Conservation (phyloP, 1,140 invertebrate genomes). For the roundworm (Caenorhabditis elegans) region DNA sequence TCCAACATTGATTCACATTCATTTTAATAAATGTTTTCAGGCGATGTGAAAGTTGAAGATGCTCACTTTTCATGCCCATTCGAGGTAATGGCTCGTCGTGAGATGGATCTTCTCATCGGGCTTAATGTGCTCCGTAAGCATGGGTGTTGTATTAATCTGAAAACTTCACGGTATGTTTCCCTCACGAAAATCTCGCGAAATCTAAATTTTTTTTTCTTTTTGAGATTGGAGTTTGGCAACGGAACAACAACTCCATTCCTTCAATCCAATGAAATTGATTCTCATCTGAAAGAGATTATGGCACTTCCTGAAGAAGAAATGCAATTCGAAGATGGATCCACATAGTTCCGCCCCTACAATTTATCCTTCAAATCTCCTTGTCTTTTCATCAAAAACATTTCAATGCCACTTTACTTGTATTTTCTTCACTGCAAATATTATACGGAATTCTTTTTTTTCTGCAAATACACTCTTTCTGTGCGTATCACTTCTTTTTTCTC, state of each 20-base stretch:
- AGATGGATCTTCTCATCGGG: slow-evolving; percentile 96
- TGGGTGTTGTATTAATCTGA: slow-evolving; percentile 87
- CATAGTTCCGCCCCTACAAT: no score
- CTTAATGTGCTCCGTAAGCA: slow-evolving; percentile 95
- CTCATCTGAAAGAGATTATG: slow-evolving; percentile 17
- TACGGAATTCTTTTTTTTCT: no score
- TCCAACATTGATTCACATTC: not conserved
- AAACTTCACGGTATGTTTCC: slow-evolving; percentile 66
- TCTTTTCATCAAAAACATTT: no score
- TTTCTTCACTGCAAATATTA: no score
- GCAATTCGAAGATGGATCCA: not conserved
- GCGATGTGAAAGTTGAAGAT: slow-evolving; percentile 88
- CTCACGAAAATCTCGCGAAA: not conserved
- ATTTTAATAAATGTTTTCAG: slow-evolving; percentile 57
- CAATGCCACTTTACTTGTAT: no score
- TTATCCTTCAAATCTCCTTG: no score
- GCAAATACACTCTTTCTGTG: no score
- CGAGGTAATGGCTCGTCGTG: slow-evolving; percentile 92
- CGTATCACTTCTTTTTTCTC: no score
- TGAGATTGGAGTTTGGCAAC: not conserved
- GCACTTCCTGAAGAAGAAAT: slow-evolving; percentile 11
- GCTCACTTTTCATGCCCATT: slow-evolving; percentile 86
- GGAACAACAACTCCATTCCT: not conserved
- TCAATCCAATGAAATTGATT: not conserved
- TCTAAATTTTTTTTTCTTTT: not conserved